These are phyloP conservation scores for Stomatorhinus walkeri DNA, from an alignment of 2,797 vertebrate species.

Conservation along the genomic window DNA sequence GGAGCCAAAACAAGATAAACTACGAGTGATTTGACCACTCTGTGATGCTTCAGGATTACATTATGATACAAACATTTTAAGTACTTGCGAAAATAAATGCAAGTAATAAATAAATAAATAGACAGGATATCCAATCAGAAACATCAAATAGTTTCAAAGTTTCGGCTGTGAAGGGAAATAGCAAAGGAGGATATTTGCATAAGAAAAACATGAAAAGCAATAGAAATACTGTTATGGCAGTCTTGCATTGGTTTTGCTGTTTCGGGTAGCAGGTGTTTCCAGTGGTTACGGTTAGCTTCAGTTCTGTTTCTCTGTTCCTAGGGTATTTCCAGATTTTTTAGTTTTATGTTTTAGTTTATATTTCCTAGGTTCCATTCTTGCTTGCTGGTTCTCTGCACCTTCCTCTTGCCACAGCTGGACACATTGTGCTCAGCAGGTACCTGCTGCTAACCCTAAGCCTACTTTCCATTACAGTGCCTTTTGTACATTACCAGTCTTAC, in stretches of 20 bases:
- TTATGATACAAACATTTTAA: no score
- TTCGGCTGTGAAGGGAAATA: no score
- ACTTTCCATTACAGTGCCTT: neutral
- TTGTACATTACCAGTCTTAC: neutral
- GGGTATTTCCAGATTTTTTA: neutral
- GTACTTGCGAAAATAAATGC: no score
- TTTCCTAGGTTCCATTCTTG: neutral
- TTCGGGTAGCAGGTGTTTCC: neutral
- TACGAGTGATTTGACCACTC: no score
- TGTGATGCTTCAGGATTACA: no score
- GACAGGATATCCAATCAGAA: no score
- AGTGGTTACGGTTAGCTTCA: neutral
- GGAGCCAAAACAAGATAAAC: no score
- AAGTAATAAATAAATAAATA: no score
- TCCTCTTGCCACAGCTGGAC: neutral
- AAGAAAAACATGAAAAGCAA: no score
- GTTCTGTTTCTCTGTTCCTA: neutral
- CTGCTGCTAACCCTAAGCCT: neutral
- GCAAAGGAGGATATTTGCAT: no score
- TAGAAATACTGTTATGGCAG: no score
- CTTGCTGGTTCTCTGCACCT: neutral
- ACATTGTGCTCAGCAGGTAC: neutral
- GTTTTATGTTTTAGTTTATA: neutral
- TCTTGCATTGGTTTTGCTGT: neutral
- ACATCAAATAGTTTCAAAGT: no score